Evolutionary conservation across 1,140 invertebrate genomes (phyloP), one percentile per base, ranked within the genome.

Genomic region (Penaeus indicus): DNA sequence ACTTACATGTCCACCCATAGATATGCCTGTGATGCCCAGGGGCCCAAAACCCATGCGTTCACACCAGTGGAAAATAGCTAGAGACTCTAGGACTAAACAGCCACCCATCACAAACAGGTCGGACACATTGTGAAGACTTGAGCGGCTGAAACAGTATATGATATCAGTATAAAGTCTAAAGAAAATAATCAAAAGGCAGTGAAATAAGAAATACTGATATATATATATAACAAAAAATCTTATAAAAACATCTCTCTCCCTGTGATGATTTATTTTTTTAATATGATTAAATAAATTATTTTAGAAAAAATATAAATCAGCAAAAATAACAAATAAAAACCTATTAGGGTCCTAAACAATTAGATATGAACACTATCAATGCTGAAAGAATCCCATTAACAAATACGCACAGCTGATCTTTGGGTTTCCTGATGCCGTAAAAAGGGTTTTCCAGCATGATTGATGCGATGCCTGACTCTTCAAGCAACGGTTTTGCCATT

Each of bases 61-160:
- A 91, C 93, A 93, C 94, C 94, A 95, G 91, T 98, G 96, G 75
- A 99, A 95, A 80, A 99, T 94, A 38, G 97, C 98, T 84, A 98
- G 93, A 16, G 96, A 96, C 94, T 99, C 99, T 89, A 99, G 94
- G 67, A 99, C 97, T 77, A 99, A 93, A 92, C 98, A 98, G 47
- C 97, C 98, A 84, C 99, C 99, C 99, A 99, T 99, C 79, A 99
- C 97, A 95, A 99, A 99, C 92, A 99, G 96, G 93, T 99, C 99
- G 75, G 97, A 97, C 0, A 99, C 98, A 94, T 99, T 97, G 91
- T 97, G 96, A 47, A 99, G 94, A 92, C 96, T 96, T 5, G 98
- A 99, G 42, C 98, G 95, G 85, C 97, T 98, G 92, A 54, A 54
- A 54, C 0, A 54, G 10, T 13, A 16, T 54, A 0, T 11, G 16